Conservation (phyloP, 2,888 invertebrate species). For the Aphelenchoides bicaudatus region DNA sequence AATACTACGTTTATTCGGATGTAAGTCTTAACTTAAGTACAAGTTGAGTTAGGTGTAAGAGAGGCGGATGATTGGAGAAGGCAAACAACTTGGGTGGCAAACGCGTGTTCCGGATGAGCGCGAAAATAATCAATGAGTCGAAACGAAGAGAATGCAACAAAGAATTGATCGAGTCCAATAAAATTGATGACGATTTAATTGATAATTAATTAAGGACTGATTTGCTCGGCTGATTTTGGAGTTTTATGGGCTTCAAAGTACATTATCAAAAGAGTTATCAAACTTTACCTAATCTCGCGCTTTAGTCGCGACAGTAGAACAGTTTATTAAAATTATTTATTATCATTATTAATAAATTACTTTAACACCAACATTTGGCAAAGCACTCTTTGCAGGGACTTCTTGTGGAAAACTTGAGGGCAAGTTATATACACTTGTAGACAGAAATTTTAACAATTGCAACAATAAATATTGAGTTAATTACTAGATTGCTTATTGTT, state of each 20-base stretch:
- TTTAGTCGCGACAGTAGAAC: not conserved
- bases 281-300: not conserved
- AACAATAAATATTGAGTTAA: no score
- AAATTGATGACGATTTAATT: not conserved
- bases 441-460: no score
- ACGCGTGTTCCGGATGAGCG: not conserved
- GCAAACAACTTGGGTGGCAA: slow-evolving; percentile 3
- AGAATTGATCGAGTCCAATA: not conserved
- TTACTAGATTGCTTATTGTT: no score
- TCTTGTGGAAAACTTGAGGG: no score
- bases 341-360: no score
- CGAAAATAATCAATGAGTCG: slow-evolving; percentile 3
- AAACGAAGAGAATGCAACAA: slow-evolving; percentile 1
- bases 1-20: slow-evolving; percentile 1
- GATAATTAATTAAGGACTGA: not conserved
- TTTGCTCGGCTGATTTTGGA: no score
- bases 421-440: no score
- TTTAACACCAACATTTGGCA: no score
- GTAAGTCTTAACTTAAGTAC: not conserved
- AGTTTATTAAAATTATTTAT: not conserved
- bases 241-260: slow-evolving; percentile 2
- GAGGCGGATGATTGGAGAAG: slow-evolving; percentile 1
- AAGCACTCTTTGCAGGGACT: no score
- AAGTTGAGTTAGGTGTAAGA: not conserved
- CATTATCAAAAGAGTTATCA: not conserved